phyloP scores from a whole-genome alignment of 2,113 vertebrate genomes.

The Xyliphius kryptos region DNA sequence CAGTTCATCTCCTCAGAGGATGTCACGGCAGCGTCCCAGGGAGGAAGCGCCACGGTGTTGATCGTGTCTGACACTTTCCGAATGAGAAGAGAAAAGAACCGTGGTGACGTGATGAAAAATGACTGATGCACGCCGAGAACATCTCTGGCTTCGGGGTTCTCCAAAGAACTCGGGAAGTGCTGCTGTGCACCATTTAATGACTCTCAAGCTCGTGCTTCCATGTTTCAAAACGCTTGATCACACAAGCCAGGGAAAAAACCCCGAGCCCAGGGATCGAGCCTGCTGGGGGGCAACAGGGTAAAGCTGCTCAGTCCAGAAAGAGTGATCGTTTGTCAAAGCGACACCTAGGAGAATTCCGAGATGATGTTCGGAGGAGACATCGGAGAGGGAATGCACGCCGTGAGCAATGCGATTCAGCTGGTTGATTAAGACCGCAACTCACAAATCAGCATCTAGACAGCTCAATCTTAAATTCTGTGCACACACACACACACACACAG shows the following conservation, averaged over 20 bases:
- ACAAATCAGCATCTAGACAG: conserved; percentile 44
- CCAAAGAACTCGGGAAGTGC: conserved; percentile 11
- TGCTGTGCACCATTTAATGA: conserved; percentile 11
- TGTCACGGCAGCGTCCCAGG: no score
- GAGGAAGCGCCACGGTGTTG: no score
- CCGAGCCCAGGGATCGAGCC: no score
- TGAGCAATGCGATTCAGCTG: conserved; percentile 32
- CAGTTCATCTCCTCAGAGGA: no score
- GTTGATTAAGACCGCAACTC: conserved; percentile 44
- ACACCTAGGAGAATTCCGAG: conserved; percentile 25
- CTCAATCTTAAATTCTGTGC: conserved; percentile 39
- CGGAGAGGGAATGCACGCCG: conserved; percentile 5
- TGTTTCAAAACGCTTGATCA: neutral
- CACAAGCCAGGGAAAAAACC: no score
- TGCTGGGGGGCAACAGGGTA: conserved; percentile 11
- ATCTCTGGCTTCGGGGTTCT: no score
- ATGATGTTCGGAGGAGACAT: conserved; percentile 7
- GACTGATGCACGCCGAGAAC: no score
- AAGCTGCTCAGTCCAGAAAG: conserved; percentile 24
- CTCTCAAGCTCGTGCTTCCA: neutral
- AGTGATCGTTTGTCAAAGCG: conserved; percentile 37
- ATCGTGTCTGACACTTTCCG: no score
- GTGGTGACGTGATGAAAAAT: no score
- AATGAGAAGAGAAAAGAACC: no score
- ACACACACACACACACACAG: no score